These are phyloP conservation scores for Glyphotaelius pellucidus DNA, from an alignment of 2,888 invertebrate genomes.

Conservation along the genomic window DNA sequence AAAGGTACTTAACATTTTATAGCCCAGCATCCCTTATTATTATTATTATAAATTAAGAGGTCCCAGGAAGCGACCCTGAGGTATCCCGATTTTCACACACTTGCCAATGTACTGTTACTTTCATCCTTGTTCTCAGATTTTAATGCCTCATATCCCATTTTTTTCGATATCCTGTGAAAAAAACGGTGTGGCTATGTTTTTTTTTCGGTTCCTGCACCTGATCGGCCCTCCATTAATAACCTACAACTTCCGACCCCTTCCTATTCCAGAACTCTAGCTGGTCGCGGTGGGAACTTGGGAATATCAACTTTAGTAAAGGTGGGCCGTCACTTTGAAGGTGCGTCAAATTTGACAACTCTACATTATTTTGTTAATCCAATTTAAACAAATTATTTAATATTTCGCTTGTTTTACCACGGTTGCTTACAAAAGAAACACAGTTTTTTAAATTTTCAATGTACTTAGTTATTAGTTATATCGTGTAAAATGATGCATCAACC, in stretches of 20 bases:
- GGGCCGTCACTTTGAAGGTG: neutral
- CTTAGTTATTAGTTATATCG: too few species aligned
- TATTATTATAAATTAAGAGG: neutral
- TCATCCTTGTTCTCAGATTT: constrained; percentile 29
- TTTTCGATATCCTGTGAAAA: constrained; percentile 37
- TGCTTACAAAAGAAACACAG: too few species aligned
- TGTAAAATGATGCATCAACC: too few species aligned
- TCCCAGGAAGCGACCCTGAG: constrained; percentile 10
- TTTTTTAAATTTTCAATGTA: too few species aligned
- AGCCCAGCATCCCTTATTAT: neutral
- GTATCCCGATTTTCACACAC: constrained; percentile 36
- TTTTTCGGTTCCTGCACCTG: constrained; percentile 30
- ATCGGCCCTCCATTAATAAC: constrained; percentile 25
- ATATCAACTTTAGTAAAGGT: neutral
- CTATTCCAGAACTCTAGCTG: neutral
- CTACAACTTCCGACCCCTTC: constrained; percentile 29
- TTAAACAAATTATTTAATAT: too few species aligned
- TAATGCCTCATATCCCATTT: constrained; percentile 36
- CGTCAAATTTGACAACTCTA: constrained; percentile 12
- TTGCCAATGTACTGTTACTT: constrained; percentile 36
- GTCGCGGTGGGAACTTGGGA: constrained; percentile 25
- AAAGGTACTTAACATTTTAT: neutral
- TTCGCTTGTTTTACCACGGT: too few species aligned
- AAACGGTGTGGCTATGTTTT: neutral
- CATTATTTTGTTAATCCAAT: too few species aligned